Conservation (phyloP, 1,140 invertebrate species). For the Ooceraea biroi region DNA sequence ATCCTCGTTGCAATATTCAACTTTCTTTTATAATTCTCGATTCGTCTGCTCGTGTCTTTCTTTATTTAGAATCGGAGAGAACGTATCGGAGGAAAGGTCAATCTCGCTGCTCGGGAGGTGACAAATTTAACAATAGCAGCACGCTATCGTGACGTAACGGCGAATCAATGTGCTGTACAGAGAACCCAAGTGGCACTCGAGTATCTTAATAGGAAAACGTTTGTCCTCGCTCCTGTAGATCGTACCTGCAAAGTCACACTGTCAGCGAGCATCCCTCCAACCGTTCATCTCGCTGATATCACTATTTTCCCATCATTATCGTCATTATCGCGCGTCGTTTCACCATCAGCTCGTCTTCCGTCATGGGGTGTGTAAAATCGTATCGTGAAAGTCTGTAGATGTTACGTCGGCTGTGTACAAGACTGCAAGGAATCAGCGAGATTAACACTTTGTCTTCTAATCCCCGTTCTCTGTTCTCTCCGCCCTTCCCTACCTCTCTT, state of each 20-base stretch:
- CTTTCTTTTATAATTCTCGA: conserved; percentile 24
- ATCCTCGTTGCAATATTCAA: conserved; percentile 6
- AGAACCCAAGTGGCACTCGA: conserved; percentile 18
- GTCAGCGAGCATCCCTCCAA: not conserved
- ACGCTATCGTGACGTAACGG: conserved; percentile 33
- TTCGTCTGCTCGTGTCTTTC: not conserved
- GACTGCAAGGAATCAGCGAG: conserved; percentile 30
- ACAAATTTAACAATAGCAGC: conserved; percentile 45
- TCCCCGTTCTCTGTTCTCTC: not conserved
- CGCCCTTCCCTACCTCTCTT: conserved; percentile 19
- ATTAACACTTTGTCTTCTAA: conserved; percentile 51
- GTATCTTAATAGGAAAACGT: conserved; percentile 8
- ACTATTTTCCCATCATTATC: not conserved
- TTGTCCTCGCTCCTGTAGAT: conserved; percentile 29
- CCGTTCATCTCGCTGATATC: not conserved
- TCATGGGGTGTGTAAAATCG: no score
- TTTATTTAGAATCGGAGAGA: conserved; percentile 30
- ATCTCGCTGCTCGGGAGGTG: conserved; percentile 23
- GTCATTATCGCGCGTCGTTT: conserved; percentile 22
- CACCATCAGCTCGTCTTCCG: conserved; percentile 6
- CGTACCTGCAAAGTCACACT: not conserved
- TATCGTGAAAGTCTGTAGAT: no score
- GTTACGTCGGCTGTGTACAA: conserved; percentile 38
- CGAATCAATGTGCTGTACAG: conserved; percentile 35
- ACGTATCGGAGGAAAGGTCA: conserved; percentile 31